These are phyloP conservation scores for Notodonta dromedarius DNA, from an alignment of 2,888 invertebrate species.

Conservation along the genomic window DNA sequence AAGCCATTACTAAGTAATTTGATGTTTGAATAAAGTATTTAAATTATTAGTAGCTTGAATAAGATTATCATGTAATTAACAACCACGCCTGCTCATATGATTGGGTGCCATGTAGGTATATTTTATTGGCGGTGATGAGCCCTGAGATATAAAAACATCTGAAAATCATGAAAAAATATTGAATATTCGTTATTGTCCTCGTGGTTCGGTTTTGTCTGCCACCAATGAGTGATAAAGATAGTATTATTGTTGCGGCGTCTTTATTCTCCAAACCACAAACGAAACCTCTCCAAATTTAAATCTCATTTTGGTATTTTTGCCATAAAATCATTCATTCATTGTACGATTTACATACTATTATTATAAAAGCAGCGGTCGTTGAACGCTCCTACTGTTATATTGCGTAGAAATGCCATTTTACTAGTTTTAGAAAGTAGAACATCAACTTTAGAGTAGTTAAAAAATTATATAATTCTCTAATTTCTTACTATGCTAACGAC, in stretches of 20 bases:
- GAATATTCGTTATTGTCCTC: no score
- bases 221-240: no score
- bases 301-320: not conserved
- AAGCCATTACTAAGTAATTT: not conserved
- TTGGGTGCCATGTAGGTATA: no score
- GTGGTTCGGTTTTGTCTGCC: no score
- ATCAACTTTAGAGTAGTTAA: conserved; percentile 8
- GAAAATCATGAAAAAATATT: no score
- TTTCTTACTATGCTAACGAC: not conserved
- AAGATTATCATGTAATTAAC: no score
- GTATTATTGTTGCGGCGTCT: no score
- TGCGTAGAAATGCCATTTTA: conserved; percentile 7
- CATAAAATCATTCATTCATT: not conserved
- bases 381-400: not conserved
- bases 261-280: no score
- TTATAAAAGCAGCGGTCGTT: not conserved
- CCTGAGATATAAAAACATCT: no score
- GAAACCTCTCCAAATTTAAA: not conserved
- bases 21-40: not conserved
- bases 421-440: conserved; percentile 27
- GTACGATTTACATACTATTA: not conserved
- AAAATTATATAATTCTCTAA: not conserved
- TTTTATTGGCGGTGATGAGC: no score
- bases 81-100: no score
- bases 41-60: no score